Conservation (phyloP, 2,113 vertebrate genomes). For the Sylvia atricapilla region DNA sequence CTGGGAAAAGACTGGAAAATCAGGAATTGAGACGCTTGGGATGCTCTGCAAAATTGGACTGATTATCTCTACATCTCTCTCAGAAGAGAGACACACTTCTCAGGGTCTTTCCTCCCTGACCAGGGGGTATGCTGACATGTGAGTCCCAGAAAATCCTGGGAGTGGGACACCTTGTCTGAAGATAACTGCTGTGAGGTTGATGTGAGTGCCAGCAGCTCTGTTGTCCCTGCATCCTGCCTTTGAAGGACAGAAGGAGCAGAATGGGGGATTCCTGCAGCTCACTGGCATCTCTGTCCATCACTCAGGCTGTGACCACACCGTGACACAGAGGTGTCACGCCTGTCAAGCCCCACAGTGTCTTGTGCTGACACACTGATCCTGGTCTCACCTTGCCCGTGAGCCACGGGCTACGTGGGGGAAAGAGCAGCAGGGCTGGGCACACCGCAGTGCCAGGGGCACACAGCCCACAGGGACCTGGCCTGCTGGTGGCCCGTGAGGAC, state of each 20-base stretch:
- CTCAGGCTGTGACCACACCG: background rate
- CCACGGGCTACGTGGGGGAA: fast-evolving
- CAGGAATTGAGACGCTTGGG: background rate
- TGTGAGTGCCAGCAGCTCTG: background rate
- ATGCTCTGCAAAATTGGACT: background rate
- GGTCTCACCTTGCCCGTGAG: background rate
- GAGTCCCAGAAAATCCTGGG: background rate
- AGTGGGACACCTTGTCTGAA: background rate
- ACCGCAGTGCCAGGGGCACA: background rate
- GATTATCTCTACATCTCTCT: background rate
- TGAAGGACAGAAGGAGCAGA: background rate
- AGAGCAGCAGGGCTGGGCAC: background rate
- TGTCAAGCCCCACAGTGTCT: background rate
- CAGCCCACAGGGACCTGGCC: fast-evolving
- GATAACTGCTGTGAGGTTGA: background rate
- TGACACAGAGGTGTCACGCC: background rate
- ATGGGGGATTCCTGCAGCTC: background rate
- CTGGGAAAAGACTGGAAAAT: background rate
- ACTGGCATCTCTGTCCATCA: background rate
- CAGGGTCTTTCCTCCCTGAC: background rate
- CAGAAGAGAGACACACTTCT: background rate
- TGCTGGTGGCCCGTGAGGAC: background rate
- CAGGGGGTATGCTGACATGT: fast-evolving
- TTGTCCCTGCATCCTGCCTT: fast-evolving
- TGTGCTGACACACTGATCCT: background rate